phyloP scores from a whole-genome alignment of 2,797 vertebrate genomes.

The Rhinogobio ventralis region DNA sequence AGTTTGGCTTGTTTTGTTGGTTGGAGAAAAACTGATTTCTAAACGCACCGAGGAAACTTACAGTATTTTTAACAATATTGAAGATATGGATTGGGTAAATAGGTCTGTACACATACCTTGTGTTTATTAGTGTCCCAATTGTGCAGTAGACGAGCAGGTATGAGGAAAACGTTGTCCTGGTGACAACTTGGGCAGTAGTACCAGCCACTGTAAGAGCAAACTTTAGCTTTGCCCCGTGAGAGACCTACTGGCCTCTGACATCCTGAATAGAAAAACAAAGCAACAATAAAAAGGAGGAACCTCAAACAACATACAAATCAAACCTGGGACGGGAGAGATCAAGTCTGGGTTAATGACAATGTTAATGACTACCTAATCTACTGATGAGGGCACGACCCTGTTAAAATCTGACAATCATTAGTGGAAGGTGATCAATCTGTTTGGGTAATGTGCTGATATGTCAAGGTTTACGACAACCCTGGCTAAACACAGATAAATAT shows the following conservation, averaged over 20 bases:
- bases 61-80: background rate
- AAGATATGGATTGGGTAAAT: background rate
- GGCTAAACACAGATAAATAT: conserved; percentile 20
- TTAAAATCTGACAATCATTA: conserved; percentile 45
- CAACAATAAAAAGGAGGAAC: conserved; percentile 20
- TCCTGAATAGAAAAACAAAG: conserved; percentile 73
- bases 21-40: conserved; percentile 3
- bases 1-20: background rate
- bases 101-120: conserved; percentile 80
- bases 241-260: conserved; percentile 92
- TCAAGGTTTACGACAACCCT: conserved; percentile 63
- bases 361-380: conserved; percentile 23
- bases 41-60: background rate
- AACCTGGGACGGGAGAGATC: conserved; percentile 12
- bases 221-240: conserved; percentile 92
- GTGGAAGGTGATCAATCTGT: conserved; percentile 26
- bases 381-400: conserved; percentile 17
- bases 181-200: conserved; percentile 96
- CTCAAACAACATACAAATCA: conserved; percentile 35
- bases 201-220: conserved; percentile 97
- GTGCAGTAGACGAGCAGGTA: conserved; percentile 94
- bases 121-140: conserved; percentile 98
- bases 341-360: conserved; percentile 26
- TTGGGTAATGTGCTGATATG: conserved; percentile 60
- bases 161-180: conserved; percentile 93